A percentile compares a stretch with the other conserved stretches of the same genome.
phyloP scores from a whole-genome alignment of 2,888 invertebrate genomes.

The Lamproptera curius region DNA sequence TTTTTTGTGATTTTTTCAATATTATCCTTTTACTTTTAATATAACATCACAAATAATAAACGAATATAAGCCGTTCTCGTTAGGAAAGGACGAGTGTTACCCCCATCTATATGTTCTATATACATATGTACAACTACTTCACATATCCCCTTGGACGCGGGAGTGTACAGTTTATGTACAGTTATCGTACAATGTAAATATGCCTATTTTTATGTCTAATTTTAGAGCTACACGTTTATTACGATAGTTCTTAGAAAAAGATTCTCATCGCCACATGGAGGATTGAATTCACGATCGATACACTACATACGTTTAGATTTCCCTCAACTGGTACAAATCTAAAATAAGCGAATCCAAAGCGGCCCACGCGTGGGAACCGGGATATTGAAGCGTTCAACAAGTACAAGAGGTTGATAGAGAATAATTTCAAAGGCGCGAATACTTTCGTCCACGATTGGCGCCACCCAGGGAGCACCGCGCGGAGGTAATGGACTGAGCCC shows the following conservation, averaged over 20 bases:
- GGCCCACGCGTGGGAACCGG: constrained; percentile 1
- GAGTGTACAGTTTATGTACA: constrained; percentile 37
- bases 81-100: constrained; percentile 46
- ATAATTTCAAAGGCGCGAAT: constrained; percentile 45
- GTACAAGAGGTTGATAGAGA: constrained; percentile 25
- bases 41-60: constrained; percentile 61
- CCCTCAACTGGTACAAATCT: not conserved
- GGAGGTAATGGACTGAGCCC: constrained; percentile 75
- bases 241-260: not conserved
- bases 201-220: constrained; percentile 4
- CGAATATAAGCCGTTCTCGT: constrained; percentile 47
- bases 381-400: constrained; percentile 23
- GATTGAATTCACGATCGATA: not conserved
- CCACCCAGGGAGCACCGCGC: constrained; percentile 76
- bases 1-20: constrained; percentile 44
- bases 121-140: constrained; percentile 66
- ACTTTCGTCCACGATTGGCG: constrained; percentile 68
- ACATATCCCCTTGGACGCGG: constrained; percentile 44
- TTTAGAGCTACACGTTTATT: constrained; percentile 6
- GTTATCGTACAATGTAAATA: constrained; percentile 6
- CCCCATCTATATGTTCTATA: constrained; percentile 43
- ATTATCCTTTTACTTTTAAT: constrained; percentile 32
- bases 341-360: constrained; percentile 14
- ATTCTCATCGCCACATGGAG: not conserved
- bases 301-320: not conserved